These are phyloP conservation scores for Zaprionus camerounensis DNA, from an alignment of 1,140 invertebrate species.

Conservation along the genomic window DNA sequence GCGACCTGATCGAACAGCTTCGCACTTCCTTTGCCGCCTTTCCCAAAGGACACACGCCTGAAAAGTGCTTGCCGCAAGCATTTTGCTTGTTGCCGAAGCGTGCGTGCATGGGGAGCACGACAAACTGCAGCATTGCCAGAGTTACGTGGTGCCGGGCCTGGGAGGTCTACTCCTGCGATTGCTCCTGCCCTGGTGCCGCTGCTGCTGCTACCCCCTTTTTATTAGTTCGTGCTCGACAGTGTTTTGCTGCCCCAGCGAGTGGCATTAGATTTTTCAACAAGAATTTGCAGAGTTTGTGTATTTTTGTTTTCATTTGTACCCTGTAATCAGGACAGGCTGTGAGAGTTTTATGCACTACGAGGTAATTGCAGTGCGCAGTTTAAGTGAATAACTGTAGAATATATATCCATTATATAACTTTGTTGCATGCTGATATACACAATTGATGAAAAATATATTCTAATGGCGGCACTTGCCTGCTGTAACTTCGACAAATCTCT, in stretches of 20 bases:
- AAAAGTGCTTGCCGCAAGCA: conserved; percentile 75
- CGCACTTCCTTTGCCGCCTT: conserved; percentile 16
- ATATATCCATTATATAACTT: too few species aligned
- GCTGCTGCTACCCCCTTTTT: not conserved
- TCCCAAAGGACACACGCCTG: conserved; percentile 52
- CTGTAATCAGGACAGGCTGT: conserved; percentile 4
- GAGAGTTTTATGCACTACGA: conserved; percentile 12
- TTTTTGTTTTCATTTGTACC: conserved; percentile 50
- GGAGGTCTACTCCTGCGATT: not conserved
- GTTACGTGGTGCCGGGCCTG: conserved; percentile 54
- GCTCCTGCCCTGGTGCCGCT: not conserved
- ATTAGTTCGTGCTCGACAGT: conserved; percentile 5
- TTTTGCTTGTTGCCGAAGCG: conserved; percentile 60
- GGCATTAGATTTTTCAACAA: conserved; percentile 77
- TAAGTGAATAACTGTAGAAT: too few species aligned
- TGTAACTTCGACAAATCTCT: too few species aligned
- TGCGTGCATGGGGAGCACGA: conserved; percentile 71
- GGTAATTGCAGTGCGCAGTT: not conserved
- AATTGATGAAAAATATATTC: too few species aligned
- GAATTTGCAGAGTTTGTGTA: conserved; percentile 71
- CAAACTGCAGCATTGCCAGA: conserved; percentile 68
- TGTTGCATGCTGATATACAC: too few species aligned
- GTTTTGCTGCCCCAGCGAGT: conserved; percentile 44
- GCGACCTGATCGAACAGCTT: conserved; percentile 53
- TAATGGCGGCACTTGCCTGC: too few species aligned